phyloP scores from a whole-genome alignment of 2,888 invertebrate genomes.

The Synanthedon andrenaeformis region DNA sequence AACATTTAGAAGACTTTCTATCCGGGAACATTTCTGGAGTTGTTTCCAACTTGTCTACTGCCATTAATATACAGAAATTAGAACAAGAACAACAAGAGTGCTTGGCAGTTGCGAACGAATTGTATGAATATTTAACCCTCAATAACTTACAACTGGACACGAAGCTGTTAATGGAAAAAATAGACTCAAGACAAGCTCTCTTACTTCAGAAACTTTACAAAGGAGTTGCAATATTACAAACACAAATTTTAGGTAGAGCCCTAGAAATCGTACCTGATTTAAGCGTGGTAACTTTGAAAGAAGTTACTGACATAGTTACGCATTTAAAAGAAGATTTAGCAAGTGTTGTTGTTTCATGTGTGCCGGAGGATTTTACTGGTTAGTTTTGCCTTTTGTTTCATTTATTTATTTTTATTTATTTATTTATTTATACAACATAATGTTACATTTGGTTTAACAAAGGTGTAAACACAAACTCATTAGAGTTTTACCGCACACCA shows the following conservation, averaged over 20 bases:
- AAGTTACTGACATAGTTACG: slow-evolving; percentile 22
- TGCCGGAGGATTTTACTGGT: slow-evolving; percentile 6
- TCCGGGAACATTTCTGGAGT: slow-evolving; percentile 15
- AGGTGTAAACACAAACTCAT: too few species aligned
- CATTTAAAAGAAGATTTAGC: slow-evolving; percentile 31
- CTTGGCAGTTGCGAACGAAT: slow-evolving; percentile 13
- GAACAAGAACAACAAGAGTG: slow-evolving; percentile 10
- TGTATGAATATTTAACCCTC: slow-evolving; percentile 11
- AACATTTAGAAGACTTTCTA: slow-evolving; percentile 21
- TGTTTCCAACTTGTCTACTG: slow-evolving; percentile 13
- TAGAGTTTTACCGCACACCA: too few species aligned
- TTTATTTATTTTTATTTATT: too few species aligned
- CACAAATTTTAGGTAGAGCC: slow-evolving; percentile 18
- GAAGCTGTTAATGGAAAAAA: slow-evolving; percentile 4
- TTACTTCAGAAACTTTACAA: slow-evolving; percentile 15
- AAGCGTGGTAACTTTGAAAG: slow-evolving; percentile 17
- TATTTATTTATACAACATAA: too few species aligned
- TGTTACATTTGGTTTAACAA: too few species aligned
- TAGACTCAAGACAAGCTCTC: slow-evolving; percentile 12
- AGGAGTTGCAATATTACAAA: slow-evolving; percentile 20
- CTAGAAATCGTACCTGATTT: slow-evolving; percentile 13
- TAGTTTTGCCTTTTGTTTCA: too few species aligned
- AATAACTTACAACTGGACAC: slow-evolving; percentile 4
- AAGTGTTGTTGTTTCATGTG: slow-evolving; percentile 9
- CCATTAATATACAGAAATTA: slow-evolving; percentile 15